A percentile compares a stretch with the other conserved stretches of the same genome.
phyloP scores from a whole-genome alignment of 2,797 vertebrate genomes.

The Pseudocheirus occidentalis region DNA sequence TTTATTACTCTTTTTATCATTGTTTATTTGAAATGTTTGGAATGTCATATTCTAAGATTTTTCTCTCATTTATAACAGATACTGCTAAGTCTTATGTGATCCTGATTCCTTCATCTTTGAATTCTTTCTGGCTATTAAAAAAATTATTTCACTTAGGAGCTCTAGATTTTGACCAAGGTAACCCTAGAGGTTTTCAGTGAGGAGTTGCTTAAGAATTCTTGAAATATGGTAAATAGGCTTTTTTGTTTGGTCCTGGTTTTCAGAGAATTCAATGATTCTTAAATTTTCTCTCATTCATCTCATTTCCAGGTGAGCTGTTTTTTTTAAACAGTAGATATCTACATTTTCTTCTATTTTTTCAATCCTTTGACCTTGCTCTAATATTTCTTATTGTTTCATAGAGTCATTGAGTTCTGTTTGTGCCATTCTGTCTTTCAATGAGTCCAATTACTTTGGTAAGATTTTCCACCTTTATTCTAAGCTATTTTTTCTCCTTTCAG shows the following conservation, averaged over 20 bases:
- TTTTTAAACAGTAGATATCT: not conserved
- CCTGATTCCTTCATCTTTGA: not conserved
- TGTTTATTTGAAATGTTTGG: not conserved
- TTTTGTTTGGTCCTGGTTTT: not conserved
- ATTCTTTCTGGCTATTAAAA: not conserved
- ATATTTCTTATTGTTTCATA: not conserved
- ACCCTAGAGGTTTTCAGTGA: not conserved
- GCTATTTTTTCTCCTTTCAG: not conserved
- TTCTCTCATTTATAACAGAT: not conserved
- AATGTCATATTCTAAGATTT: not conserved
- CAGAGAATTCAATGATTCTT: not conserved
- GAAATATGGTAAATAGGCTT: not conserved
- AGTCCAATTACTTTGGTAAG: not conserved
- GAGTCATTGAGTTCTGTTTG: not conserved
- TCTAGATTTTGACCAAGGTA: not conserved
- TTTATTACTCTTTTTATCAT: not conserved
- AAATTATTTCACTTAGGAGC: not conserved
- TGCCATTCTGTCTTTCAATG: not conserved
- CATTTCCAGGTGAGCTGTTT: not conserved
- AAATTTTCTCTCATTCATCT: not conserved
- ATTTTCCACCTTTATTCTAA: not conserved
- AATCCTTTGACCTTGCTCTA: not conserved
- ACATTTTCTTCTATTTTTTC: not conserved
- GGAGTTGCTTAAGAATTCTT: not conserved
- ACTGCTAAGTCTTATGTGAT: not conserved